Percentiles rank a stretch among this genome's conserved stretches.
These are phyloP conservation scores for Ptilorrhoa leucosticta DNA, from an alignment of 2,113 vertebrate genomes.

Conservation along the genomic window DNA sequence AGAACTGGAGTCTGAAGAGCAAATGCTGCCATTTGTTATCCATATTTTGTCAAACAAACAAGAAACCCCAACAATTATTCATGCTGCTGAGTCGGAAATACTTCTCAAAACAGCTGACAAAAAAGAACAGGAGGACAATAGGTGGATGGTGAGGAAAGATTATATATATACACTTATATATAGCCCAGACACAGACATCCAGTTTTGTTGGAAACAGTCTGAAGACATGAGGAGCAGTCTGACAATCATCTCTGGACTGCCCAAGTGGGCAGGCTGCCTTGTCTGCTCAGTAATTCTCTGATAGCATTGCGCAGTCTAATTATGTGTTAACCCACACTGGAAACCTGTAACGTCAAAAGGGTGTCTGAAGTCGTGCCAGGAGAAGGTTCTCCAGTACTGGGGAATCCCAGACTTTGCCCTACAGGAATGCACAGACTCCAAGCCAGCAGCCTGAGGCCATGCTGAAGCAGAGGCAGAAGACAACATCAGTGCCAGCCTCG, in stretches of 20 bases:
- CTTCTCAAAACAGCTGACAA: slow-evolving; percentile 75
- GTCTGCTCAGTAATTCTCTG: slow-evolving; percentile 32
- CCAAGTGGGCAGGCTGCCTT: slow-evolving; percentile 25
- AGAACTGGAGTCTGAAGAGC: slow-evolving; percentile 29
- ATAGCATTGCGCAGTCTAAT: background rate
- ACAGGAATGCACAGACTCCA: background rate
- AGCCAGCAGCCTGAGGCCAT: background rate
- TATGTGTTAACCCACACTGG: background rate
- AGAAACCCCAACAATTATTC: slow-evolving; percentile 37
- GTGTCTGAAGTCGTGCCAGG: background rate
- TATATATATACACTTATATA: slow-evolving; percentile 5
- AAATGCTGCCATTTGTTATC: slow-evolving; percentile 40
- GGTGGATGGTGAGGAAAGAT: slow-evolving; percentile 22
- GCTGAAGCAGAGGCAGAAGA: background rate
- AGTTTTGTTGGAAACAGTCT: slow-evolving; percentile 26
- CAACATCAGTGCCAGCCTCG: background rate
- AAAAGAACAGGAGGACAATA: slow-evolving; percentile 54
- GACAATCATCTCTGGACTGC: slow-evolving; percentile 22
- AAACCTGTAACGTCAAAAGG: background rate
- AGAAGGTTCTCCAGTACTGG: background rate
- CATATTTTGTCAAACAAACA: slow-evolving; percentile 58
- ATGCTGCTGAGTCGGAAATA: slow-evolving; percentile 58
- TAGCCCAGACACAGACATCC: background rate
- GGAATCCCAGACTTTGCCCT: slow-evolving; percentile 8
- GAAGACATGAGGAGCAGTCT: slow-evolving; percentile 7